Base-by-base conservation (phyloP, 2,113 vertebrate genomes). In the Bos javanicus region DNA sequence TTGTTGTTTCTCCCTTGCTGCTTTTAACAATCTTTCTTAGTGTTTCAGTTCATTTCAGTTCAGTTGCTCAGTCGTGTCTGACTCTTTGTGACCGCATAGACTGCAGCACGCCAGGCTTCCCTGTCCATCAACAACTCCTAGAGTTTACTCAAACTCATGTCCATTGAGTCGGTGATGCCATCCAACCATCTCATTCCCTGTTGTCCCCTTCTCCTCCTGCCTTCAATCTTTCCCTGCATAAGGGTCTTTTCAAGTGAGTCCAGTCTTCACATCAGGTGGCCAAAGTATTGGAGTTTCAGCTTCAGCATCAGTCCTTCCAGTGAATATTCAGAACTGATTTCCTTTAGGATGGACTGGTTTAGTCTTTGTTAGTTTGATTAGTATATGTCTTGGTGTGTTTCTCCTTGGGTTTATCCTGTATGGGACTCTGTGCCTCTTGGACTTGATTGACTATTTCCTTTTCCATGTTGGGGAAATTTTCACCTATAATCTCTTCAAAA, bases 211-310 rank as follows among this genome's bases (percentile, higher is more conserved):
- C n/a, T 71, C 9, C n/a, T 71, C n/a, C 64, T 36, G 17, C 64
- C 64, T 6, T 71, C 4, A 71, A 11, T 71, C n/a, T 23, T 19
- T 36, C 64, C 64, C n/a, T 0, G 1, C n/a, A 36, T 71, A 10
- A 71, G n/a, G 64, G 64, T 71, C n/a, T 21, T 71, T 71, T 71
- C 10, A 36, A 3, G 6, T 71, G 64, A 71, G n/a, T 71, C n/a
- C 1, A 0, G 11, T 36, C 64, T 71, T 71, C 2, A 0, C n/a
- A 36, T 71, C 64, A 71, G n/a, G 64, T 71, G 9, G n/a, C n/a
- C 67, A 71, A 6, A 71, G 10, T 71, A 23, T 36, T 23, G 67
- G 67, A 36, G n/a, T 71, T 71, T 36, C 64, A 71, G 19, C n/a
- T 71, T 71, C 9, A 71, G n/a, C 67, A 39, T 71, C 19, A 12